A percentile compares a stretch with the other conserved stretches of the same genome.
Conservation (phyloP, 1,140 invertebrate genomes). For the Condylostylus longicornis region DNA sequence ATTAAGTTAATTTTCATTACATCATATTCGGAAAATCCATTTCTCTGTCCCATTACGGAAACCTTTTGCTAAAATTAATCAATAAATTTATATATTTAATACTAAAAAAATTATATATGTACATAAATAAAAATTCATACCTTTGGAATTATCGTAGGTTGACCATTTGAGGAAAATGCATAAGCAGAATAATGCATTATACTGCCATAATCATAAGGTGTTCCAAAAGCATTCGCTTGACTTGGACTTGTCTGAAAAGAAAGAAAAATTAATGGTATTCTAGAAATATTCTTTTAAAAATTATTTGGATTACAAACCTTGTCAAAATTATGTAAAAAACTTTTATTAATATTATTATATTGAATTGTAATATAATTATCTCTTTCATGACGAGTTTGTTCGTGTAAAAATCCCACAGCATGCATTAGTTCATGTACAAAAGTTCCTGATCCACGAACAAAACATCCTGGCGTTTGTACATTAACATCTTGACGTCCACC, state of each 20-base stretch:
- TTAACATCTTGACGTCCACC: conserved; percentile 36
- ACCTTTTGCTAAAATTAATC: background rate
- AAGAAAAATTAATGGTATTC: conserved; percentile 35
- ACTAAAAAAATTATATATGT: background rate
- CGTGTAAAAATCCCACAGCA: conserved; percentile 69
- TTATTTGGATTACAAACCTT: conserved; percentile 40
- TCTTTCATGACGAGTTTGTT: conserved; percentile 66
- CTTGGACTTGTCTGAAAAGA: conserved; percentile 34
- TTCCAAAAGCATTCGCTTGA: conserved; percentile 38
- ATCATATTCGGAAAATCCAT: conserved; percentile 52
- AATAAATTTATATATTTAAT: background rate
- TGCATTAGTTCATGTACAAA: conserved; percentile 74
- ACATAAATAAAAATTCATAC: conserved; percentile 22
- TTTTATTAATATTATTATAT: conserved; percentile 53
- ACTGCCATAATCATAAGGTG: conserved; percentile 62
- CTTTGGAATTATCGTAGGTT: conserved; percentile 45
- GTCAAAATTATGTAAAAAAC: conserved; percentile 52
- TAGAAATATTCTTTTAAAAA: too few relatives aligned
- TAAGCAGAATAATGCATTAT: conserved; percentile 65
- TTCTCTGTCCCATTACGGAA: conserved; percentile 46
- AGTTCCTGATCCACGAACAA: conserved; percentile 50
- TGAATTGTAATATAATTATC: conserved; percentile 56
- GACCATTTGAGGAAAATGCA: conserved; percentile 56
- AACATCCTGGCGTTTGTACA: conserved; percentile 45
- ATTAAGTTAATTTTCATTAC: conserved; percentile 55